Evolutionary conservation across 2,797 vertebrate genomes (phyloP).

Genomic region (Prionace glauca): DNA sequence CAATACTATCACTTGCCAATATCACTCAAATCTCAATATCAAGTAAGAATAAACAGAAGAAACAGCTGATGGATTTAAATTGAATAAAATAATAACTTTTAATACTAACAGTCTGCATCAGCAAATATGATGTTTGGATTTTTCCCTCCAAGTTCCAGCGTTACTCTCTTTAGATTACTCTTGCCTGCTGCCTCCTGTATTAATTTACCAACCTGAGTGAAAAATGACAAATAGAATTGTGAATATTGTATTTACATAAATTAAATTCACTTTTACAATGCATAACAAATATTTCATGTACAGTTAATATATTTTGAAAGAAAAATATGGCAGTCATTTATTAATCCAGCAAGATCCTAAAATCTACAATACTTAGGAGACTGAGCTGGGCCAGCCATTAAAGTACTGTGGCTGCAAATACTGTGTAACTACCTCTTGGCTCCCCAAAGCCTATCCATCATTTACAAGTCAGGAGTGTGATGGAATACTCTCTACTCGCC

Average conservation of each 20-base stretch:
- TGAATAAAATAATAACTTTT: background rate
- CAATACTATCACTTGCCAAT: background rate
- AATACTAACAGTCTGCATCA: conserved; percentile 74
- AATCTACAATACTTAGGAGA: background rate
- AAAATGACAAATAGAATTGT: background rate
- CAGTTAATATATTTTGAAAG: background rate
- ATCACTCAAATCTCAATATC: background rate
- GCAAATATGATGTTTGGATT: conserved; percentile 81
- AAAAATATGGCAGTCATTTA: background rate
- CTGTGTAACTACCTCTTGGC: no score
- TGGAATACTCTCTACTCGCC: no score
- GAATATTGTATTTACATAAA: background rate
- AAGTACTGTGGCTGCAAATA: no score
- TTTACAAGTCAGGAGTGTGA: no score
- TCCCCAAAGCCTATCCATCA: no score
- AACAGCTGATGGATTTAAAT: background rate
- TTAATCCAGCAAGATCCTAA: background rate
- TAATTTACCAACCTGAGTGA: conserved; percentile 71
- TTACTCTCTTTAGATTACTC: conserved; percentile 79
- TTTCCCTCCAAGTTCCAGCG: conserved; percentile 81
- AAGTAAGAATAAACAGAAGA: background rate
- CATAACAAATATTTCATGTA: background rate
- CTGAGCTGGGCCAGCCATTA: background rate
- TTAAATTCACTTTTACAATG: background rate
- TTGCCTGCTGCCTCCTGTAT: conserved; percentile 79